phyloP scores from a whole-genome alignment of 2,113 vertebrate genomes.

The Rhipidura dahli region DNA sequence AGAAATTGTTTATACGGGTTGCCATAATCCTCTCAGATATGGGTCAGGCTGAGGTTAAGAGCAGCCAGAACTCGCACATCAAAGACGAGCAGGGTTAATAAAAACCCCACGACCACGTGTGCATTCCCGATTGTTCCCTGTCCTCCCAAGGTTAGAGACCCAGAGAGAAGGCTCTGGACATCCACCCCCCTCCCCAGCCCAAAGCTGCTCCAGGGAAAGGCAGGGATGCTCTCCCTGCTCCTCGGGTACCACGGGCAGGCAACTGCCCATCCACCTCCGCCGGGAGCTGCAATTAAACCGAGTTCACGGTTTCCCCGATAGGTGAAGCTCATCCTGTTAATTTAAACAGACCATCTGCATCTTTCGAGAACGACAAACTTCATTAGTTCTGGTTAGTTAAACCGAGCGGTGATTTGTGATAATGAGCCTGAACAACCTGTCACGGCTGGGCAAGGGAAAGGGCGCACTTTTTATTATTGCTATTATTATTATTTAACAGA shows the following conservation, averaged over 20 bases:
- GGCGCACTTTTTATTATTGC: not conserved
- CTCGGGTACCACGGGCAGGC: not conserved
- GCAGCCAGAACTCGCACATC: slow-evolving; percentile 59
- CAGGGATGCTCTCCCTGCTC: not conserved
- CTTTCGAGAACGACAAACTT: slow-evolving; percentile 75
- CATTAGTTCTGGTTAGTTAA: slow-evolving; percentile 79
- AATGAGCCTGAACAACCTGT: slow-evolving; percentile 67
- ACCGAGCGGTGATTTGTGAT: slow-evolving; percentile 59
- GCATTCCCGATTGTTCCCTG: slow-evolving; percentile 11
- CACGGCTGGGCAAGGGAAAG: slow-evolving; percentile 1
- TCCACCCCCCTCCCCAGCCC: not conserved
- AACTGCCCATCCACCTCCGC: slow-evolving; percentile 3
- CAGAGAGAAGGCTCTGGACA: not conserved
- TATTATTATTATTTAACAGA: slow-evolving; percentile 46
- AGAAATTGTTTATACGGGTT: slow-evolving; percentile 65
- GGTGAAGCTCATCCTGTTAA: slow-evolving; percentile 69
- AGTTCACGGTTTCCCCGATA: slow-evolving; percentile 55
- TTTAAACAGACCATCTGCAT: slow-evolving; percentile 73
- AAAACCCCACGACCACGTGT: slow-evolving; percentile 20
- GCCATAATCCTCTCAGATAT: slow-evolving; percentile 54
- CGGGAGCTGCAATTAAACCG: slow-evolving; percentile 50
- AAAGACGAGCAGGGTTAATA: slow-evolving; percentile 60
- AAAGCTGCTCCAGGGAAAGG: not conserved
- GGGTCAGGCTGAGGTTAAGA: slow-evolving; percentile 68
- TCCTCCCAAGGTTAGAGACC: slow-evolving; percentile 6